Evolutionary conservation across 2,888 invertebrate genomes (phyloP), one percentile per base, ranked within the genome.

Genomic region (Drosophila stalkeri): DNA sequence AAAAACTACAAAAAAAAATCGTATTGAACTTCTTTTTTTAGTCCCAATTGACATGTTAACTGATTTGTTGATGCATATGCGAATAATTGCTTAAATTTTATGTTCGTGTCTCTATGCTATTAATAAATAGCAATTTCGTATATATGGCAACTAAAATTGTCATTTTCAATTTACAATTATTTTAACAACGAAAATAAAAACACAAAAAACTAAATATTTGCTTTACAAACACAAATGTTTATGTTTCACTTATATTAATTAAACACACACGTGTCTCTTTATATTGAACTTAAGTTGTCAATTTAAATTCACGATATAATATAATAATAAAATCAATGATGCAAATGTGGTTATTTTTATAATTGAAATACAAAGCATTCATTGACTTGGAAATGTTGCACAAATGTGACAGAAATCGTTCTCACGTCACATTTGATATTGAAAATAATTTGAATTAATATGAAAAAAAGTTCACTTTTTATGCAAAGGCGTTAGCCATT

Each of bases 211-310:
- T 20, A 18, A 27, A 44, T 35, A 16, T 57, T 57, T 57, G 18
- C 20, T 35, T 23, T 44, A 8, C 6, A 35, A 46, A 35, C 16
- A 12, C 39, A 20, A 41, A 27, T 14, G 31, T 23, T 41, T 56
- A 12, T 35, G 16, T 64, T 43, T 5, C n/a, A 37, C 5, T 64
- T 27, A 47, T n/a, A 67, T 67, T 67, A 37, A 76, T 76, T 46
- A 64, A 55, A 14, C 47, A 68, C 60, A 72, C 33, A 68, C 60
- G 65, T 27, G 63, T 16, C 52, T 23, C 27, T 63, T 47, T 60
- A 56, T 7, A 18, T 6, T 6, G 23, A 62, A 59, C 23, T 51
- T 62, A 44, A 70, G 61, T 54, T 70, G 59, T 41, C 44, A 47
- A 37, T 56, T 56, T 11, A n/a, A 33, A 39, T 67, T 43, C 23